These are phyloP conservation scores for Sinhomidia bicolor DNA, from an alignment of 2,888 invertebrate species.

Conservation along the genomic window DNA sequence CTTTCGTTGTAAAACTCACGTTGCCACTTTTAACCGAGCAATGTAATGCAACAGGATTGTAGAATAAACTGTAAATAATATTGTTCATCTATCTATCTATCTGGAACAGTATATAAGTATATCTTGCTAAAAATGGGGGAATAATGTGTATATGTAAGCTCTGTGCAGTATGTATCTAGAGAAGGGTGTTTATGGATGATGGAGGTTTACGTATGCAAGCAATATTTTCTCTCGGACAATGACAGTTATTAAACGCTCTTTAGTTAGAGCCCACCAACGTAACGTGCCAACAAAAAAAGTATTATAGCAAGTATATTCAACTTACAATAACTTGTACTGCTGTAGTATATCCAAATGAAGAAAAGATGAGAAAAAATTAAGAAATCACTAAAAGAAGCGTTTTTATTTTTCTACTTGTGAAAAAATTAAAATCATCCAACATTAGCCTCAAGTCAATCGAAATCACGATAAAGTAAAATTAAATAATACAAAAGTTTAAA, in stretches of 20 bases:
- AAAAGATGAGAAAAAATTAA: neutral
- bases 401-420: too few species aligned
- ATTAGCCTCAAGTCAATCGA: too few species aligned
- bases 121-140: too few species aligned
- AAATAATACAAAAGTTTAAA: too few species aligned
- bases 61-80: too few species aligned
- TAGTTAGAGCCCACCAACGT: constrained; percentile 49
- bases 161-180: neutral
- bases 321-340: too few species aligned
- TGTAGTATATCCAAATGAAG: neutral
- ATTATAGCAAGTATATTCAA: too few species aligned
- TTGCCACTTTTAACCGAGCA: neutral
- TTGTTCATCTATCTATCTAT: too few species aligned
- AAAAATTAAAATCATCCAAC: too few species aligned
- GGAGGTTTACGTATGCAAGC: constrained; percentile 48
- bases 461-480: too few species aligned
- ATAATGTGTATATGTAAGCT: neutral
- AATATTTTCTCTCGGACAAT: constrained; percentile 66
- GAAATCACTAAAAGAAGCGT: neutral
- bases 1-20: neutral
- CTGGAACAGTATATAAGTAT: too few species aligned
- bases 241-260: constrained; percentile 69
- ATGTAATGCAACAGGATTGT: neutral
- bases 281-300: constrained; percentile 16
- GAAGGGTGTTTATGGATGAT: constrained; percentile 16